phyloP scores from a whole-genome alignment of 1,140 invertebrate genomes.

The Drosophila nannoptera region DNA sequence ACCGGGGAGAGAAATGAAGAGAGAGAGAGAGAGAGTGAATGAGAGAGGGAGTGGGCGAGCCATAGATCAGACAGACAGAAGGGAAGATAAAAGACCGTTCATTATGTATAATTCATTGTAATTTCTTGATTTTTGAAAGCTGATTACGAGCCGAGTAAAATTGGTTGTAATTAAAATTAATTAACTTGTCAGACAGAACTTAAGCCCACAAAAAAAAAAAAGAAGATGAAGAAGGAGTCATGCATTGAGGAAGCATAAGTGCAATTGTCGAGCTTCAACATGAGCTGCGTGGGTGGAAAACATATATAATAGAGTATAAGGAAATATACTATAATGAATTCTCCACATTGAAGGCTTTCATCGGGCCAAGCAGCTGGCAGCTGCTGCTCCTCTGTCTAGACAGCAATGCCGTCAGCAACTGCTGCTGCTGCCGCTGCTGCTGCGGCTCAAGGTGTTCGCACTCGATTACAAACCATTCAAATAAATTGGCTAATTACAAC shows the following conservation, averaged over 20 bases:
- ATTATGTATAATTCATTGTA: slow-evolving; percentile 22
- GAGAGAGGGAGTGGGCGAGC: background rate
- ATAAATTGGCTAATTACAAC: slow-evolving; percentile 52
- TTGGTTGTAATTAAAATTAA: slow-evolving; percentile 31
- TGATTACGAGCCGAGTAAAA: slow-evolving; percentile 17
- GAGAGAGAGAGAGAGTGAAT: background rate
- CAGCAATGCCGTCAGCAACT: slow-evolving; percentile 27
- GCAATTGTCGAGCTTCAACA: background rate
- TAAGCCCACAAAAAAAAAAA: background rate
- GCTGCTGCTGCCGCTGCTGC: background rate
- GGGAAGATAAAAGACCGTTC: slow-evolving; percentile 10
- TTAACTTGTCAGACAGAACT: slow-evolving; percentile 26
- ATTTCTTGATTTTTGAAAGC: slow-evolving; percentile 27
- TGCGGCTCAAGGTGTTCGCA: slow-evolving; percentile 39
- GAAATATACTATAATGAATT: background rate
- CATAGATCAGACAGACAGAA: background rate
- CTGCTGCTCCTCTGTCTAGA: slow-evolving; percentile 39
- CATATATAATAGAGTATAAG: background rate
- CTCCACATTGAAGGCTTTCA: background rate
- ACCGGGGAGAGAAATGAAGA: background rate
- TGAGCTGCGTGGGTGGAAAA: background rate
- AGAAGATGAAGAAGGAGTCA: background rate
- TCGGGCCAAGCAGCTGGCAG: too few relatives aligned
- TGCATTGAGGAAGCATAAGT: slow-evolving; percentile 10
- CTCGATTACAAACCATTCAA: slow-evolving; percentile 32